These are phyloP conservation scores for Eublepharis macularius DNA, from an alignment of 2,113 vertebrate genomes.

Conservation along the genomic window DNA sequence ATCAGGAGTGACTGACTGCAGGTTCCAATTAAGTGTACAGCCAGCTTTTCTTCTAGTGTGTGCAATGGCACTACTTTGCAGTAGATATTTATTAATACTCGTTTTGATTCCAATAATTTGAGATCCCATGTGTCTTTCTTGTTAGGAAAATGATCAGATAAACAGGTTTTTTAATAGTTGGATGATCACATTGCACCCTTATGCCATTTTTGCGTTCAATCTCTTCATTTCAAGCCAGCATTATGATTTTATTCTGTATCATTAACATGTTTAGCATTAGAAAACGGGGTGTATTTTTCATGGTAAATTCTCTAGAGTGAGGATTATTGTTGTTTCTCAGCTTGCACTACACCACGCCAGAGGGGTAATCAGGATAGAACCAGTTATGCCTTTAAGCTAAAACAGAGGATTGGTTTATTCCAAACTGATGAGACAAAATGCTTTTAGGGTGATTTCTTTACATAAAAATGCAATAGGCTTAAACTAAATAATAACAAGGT, in stretches of 20 bases:
- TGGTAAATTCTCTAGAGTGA: constrained; percentile 60
- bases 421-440: constrained; percentile 66
- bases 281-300: constrained; percentile 55
- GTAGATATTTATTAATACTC: not conserved
- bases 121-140: constrained; percentile 57
- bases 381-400: constrained; percentile 72
- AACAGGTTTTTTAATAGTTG: constrained; percentile 69
- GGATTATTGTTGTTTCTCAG: constrained; percentile 73
- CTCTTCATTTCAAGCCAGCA: constrained; percentile 71
- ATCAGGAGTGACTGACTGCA: not conserved
- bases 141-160: constrained; percentile 68
- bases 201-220: constrained; percentile 63
- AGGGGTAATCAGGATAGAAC: constrained; percentile 63
- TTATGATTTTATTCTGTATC: constrained; percentile 63
- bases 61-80: not conserved
- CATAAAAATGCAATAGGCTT: constrained; percentile 63
- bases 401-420: constrained; percentile 73
- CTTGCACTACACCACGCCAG: constrained; percentile 54
- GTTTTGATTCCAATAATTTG: constrained; percentile 38
- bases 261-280: constrained; percentile 70
- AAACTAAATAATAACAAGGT: constrained; percentile 53
- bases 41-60: not conserved
- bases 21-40: not conserved
- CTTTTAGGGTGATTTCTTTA: constrained; percentile 75
- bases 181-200: constrained; percentile 67